Percentiles rank a stretch among this genome's conserved stretches.
Evolutionary conservation across 2,797 vertebrate genomes (phyloP).

Genomic region (Podargus strigoides): DNA sequence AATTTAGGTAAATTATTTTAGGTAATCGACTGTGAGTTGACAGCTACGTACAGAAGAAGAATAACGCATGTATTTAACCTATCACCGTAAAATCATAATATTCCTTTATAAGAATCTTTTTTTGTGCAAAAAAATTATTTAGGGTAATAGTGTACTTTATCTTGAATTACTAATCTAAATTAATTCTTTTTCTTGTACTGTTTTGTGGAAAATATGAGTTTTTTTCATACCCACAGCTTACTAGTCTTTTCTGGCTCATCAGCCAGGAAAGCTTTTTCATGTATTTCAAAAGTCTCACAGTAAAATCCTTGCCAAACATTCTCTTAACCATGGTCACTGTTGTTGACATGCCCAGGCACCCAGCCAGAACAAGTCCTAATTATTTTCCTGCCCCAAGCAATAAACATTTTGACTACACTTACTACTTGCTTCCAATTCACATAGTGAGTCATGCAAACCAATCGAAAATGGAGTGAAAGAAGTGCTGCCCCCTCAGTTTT

Average conservation of each 20-base stretch:
- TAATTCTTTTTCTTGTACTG: not conserved
- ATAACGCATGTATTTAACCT: not conserved
- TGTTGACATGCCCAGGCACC: conserved; percentile 8
- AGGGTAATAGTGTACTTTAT: not conserved
- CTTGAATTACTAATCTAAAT: not conserved
- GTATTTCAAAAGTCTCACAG: not conserved
- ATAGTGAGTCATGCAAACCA: not conserved
- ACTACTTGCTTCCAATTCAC: not conserved
- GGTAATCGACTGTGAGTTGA: not conserved
- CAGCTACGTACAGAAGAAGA: not conserved
- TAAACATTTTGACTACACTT: not conserved
- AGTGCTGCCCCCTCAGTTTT: not conserved
- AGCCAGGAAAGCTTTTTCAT: not conserved
- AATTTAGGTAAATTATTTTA: not conserved
- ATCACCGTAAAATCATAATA: not conserved
- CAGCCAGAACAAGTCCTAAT: conserved; percentile 17
- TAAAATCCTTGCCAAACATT: conserved; percentile 2
- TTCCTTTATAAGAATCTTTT: not conserved
- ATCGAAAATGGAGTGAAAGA: not conserved
- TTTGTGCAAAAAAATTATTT: not conserved
- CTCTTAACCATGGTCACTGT: not conserved
- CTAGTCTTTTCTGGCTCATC: not conserved
- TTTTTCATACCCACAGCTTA: not conserved
- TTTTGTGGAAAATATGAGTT: not conserved
- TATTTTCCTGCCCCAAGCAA: conserved; percentile 27